Base-by-base conservation (phyloP, 2,888 invertebrate species). In the Polydrusus tereticollis region DNA sequence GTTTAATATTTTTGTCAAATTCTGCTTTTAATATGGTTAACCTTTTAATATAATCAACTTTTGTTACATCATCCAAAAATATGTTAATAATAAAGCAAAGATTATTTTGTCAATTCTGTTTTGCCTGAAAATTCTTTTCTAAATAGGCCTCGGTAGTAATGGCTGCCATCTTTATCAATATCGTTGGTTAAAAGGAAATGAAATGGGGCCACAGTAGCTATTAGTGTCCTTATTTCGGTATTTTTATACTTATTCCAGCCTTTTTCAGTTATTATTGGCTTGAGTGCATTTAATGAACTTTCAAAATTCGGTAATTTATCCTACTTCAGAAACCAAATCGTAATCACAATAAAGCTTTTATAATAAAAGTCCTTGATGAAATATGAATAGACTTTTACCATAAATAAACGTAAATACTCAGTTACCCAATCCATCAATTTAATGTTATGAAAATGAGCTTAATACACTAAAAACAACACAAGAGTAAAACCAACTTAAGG, bases 141-240 rank as follows among this genome's bases (percentile, higher is more conserved):
- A 66, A 67, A 72, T 72, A 72, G 62, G 63, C 23, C 55, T 62
- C 29, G 63, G 55, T 57, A 72, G 59, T 62, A 67, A 62, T 43
- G 47, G 52, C 45, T 58, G 64, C 58, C 67, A 58, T 68, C 68
- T 72, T 72, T 72, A 72, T 68, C 72, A 72, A 72, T 72, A 72
- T 68, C 66, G 52, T 58, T 60, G 47, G 62, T 45, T 57, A 55
- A 62, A 63, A 60, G 72, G 72, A 72, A 72, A 67, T 57, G 57
- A 67, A 72, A 72, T 43, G 62, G 55, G 57, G 36, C 26, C 41
- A 45, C 59, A 72, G 67, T 63, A 67, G 72, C 67, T 67, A 67
- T 72, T 72, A 72, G 67, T 63, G 67, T 66, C 63, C 62, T 47
- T 72, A 72, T 72, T 72, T 67, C 41, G 60, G 50, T 66, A 67